These are phyloP conservation scores for Brachyistius frenatus DNA, from an alignment of 2,113 vertebrate species.

Conservation along the genomic window DNA sequence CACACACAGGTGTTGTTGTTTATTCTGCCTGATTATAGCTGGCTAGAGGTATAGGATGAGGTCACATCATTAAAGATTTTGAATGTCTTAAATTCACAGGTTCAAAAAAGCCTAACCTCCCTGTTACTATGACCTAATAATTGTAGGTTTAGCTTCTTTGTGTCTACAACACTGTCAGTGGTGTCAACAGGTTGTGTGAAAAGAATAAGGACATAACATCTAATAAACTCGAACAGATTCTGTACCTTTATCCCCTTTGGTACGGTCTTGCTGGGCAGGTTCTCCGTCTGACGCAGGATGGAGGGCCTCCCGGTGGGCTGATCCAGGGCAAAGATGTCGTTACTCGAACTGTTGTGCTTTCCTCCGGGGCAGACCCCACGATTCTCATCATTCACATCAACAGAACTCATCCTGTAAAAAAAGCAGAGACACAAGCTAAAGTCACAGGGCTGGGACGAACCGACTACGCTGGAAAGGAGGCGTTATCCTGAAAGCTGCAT, in stretches of 20 bases:
- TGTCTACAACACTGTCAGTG: too few species aligned
- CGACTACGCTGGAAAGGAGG: neutral
- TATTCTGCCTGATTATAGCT: neutral
- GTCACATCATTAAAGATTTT: neutral
- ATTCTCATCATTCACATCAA: slow-evolving; percentile 87
- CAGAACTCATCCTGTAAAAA: slow-evolving; percentile 90
- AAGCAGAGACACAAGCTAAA: slow-evolving; percentile 12
- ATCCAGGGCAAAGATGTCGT: slow-evolving; percentile 84
- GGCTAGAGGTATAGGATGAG: neutral
- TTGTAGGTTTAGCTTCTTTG: too few species aligned
- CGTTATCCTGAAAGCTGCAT: slow-evolving; percentile 55
- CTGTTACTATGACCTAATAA: too few species aligned
- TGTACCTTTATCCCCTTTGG: slow-evolving; percentile 86
- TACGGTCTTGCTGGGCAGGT: slow-evolving; percentile 85
- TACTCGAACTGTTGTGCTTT: slow-evolving; percentile 66
- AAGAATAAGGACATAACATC: too few species aligned
- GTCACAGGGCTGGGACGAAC: neutral
- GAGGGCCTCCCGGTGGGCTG: slow-evolving; percentile 88
- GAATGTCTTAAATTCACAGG: too few species aligned
- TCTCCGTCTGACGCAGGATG: slow-evolving; percentile 91
- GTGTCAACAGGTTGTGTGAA: too few species aligned
- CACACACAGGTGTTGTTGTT: neutral
- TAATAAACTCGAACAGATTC: neutral
- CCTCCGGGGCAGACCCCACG: slow-evolving; percentile 62
- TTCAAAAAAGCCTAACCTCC: neutral